Percentiles rank a stretch among this genome's conserved stretches.
Evolutionary conservation across 2,797 vertebrate genomes (phyloP).

Genomic region (Chaenodraco wilsoni): DNA sequence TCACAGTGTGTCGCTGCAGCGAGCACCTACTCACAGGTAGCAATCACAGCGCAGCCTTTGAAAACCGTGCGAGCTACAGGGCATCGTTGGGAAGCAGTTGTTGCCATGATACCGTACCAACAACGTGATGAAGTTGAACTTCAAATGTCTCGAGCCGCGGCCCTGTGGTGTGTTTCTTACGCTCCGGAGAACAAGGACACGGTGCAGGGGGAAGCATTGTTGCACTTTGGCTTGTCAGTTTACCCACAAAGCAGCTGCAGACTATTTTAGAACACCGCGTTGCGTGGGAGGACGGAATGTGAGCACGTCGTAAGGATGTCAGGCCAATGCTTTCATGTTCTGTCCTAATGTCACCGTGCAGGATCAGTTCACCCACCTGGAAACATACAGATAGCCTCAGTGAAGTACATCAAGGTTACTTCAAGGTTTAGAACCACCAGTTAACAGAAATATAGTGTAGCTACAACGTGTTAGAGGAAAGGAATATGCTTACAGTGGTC

Average conservation of each 20-base stretch:
- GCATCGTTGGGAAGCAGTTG: background rate
- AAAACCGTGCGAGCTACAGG: slow-evolving; percentile 12
- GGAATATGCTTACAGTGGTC: background rate
- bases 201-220: background rate
- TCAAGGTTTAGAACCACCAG: background rate
- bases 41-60: slow-evolving; percentile 19
- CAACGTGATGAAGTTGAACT: slow-evolving; percentile 7
- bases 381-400: background rate
- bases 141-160: background rate
- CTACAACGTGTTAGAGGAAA: background rate
- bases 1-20: slow-evolving; percentile 35
- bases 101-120: slow-evolving; percentile 15
- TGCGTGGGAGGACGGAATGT: background rate
- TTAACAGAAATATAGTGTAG: background rate
- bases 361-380: background rate
- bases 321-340: background rate
- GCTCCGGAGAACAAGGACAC: background rate
- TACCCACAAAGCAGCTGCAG: slow-evolving; percentile 2
- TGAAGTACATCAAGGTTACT: background rate
- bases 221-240: slow-evolving; percentile 15
- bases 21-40: slow-evolving; percentile 41
- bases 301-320: slow-evolving; percentile 2
- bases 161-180: background rate
- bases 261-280: background rate
- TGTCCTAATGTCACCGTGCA: slow-evolving; percentile 3